Evolutionary conservation across 2,888 invertebrate species (phyloP), one percentile per base, ranked within the genome.

Genomic region (Matsumyia berberina): DNA sequence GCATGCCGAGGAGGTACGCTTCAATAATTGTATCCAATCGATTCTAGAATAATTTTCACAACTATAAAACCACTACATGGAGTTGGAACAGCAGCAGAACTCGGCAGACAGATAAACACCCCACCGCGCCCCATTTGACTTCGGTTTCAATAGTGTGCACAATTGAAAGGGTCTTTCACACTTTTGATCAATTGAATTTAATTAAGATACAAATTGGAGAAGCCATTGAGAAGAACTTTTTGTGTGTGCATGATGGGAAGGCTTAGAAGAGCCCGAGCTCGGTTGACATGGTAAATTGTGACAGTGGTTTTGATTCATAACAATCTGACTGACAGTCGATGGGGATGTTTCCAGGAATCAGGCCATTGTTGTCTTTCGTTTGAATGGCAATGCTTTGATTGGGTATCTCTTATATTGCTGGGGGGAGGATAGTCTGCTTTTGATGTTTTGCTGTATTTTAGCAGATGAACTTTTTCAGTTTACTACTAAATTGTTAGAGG

Each of bases 141-240:
- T 46, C 11, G 55, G 35, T 62, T 58, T 55, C 53, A 46, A 78
- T 73, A 46, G 58, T 31, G 64, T 31, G 51, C 62, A 60, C 76
- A 69, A 51, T 42, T 69, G 67, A 55, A 57, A 35, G 60, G 64
- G 46, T 72, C 60, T 79, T 67, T 79, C 67, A 73, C 83, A 79
- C 83, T 62, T 73, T 83, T 79, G 72, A 83, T 83, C 67, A 83
- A 83, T 83, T 83, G 83, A 67, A 73, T 64, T 73, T 73, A 79
- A 83, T 78, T 79, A 79, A 67, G 73, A 51, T 55, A 83, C 73
- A 79, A 79, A 79, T 79, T 79, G 79, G 73, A 79, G 55, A 69
- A 73, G 57, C 79, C 31, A 60, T 80, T 74, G 79, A 60, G 33
- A 49, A 15, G 37, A 19, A 46, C 37, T 62, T 60, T 60, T 62